Conservation (phyloP, 92 coral and sea anemone genomes). For the Parazoanthus darwini region DNA sequence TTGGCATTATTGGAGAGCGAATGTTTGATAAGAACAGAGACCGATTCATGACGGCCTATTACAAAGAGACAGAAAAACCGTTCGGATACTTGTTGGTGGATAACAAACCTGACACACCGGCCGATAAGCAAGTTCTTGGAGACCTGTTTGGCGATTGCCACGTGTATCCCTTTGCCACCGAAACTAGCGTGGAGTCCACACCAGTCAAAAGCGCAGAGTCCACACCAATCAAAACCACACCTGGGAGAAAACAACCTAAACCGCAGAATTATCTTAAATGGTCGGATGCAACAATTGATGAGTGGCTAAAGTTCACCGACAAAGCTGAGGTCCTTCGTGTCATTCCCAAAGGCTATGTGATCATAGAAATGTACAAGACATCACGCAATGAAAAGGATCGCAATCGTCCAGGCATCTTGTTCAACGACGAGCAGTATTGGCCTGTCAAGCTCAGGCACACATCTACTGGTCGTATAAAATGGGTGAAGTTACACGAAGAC, state of each 20-base stretch:
- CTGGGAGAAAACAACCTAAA: conserved; percentile 15
- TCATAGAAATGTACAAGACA: conserved; percentile 53
- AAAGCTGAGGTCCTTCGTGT: conserved; percentile 32
- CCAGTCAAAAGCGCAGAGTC: conserved; percentile 18
- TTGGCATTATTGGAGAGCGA: conserved; percentile 12
- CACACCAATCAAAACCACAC: conserved; percentile 25
- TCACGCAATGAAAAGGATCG: conserved; percentile 41
- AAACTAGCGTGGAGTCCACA: too few relatives aligned
- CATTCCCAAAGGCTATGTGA: conserved; percentile 41
- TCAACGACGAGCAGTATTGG: neutral
- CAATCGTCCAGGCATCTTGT: conserved; percentile 35
- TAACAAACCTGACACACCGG: too few relatives aligned
- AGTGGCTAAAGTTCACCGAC: conserved; percentile 40
- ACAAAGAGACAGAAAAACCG: conserved; percentile 43
- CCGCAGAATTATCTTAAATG: conserved; percentile 24
- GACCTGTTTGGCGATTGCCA: neutral
- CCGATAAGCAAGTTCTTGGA: too few relatives aligned
- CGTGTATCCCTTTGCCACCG: neutral
- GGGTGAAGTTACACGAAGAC: too few relatives aligned
- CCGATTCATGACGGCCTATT: conserved; percentile 28
- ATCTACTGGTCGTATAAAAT: too few relatives aligned
- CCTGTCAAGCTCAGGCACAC: too few relatives aligned
- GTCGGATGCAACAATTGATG: conserved; percentile 38
- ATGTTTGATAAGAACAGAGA: too few relatives aligned
- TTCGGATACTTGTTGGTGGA: conserved; percentile 32